Percentiles rank a stretch among this genome's conserved stretches.
Conservation (phyloP, 2,888 invertebrate genomes). For the Sthenelais limicola region DNA sequence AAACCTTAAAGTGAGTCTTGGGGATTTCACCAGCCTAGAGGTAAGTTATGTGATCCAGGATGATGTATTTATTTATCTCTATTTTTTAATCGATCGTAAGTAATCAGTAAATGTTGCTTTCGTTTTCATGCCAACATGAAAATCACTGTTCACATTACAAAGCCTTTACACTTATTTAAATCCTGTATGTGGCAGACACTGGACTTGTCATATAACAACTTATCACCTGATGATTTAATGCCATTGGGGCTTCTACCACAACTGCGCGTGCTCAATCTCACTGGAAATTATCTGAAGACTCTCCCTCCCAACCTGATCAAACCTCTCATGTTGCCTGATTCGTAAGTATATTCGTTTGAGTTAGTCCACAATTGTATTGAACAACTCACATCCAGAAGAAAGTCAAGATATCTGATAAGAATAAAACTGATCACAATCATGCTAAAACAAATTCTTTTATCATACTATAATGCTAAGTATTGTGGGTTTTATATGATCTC, state of each 20-base stretch:
- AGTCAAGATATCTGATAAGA: too few species aligned
- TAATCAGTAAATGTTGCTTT: not conserved
- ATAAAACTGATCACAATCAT: too few species aligned
- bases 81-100: not conserved
- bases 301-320: conserved; percentile 66
- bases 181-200: conserved; percentile 58
- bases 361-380: too few species aligned
- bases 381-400: too few species aligned
- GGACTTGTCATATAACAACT: conserved; percentile 71
- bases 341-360: conserved; percentile 41
- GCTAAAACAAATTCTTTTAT: not conserved
- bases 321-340: conserved; percentile 52
- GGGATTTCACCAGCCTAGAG: conserved; percentile 66
- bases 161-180: not conserved
- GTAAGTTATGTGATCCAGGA: conserved; percentile 51
- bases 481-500: not conserved
- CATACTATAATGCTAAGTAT: not conserved
- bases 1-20: conserved; percentile 58
- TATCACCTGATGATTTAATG: conserved; percentile 67
- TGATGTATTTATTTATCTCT: not conserved
- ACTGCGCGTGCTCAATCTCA: conserved; percentile 67
- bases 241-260: conserved; percentile 64
- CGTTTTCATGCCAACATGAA: not conserved
- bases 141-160: not conserved
- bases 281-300: conserved; percentile 65